These are phyloP conservation scores for Borostomias antarcticus DNA, from an alignment of 2,797 vertebrate species.

Conservation along the genomic window DNA sequence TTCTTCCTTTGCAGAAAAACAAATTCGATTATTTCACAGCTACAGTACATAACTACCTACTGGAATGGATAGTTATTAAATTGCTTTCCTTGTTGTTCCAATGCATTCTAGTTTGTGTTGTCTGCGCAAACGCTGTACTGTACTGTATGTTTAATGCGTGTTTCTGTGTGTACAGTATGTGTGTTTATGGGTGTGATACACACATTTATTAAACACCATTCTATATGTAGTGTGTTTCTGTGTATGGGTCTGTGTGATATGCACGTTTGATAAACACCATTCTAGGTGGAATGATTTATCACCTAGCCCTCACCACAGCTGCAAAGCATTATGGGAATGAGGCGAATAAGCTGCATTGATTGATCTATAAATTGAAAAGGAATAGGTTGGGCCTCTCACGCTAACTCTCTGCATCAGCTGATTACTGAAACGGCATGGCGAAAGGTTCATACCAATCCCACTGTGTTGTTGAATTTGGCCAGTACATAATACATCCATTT, in stretches of 20 bases:
- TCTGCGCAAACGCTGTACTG: too few relatives aligned
- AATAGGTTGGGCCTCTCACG: neutral
- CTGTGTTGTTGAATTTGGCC: neutral
- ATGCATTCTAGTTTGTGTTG: too few relatives aligned
- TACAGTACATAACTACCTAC: too few relatives aligned
- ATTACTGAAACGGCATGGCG: neutral
- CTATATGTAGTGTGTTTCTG: neutral
- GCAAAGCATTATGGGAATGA: slow-evolving; percentile 6
- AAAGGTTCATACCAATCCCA: neutral
- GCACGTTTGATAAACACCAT: neutral
- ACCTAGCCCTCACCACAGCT: neutral
- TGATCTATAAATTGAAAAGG: neutral
- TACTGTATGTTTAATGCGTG: neutral
- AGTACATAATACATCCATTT: neutral
- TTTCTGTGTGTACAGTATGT: neutral
- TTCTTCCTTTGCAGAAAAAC: neutral
- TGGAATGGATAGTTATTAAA: too few relatives aligned
- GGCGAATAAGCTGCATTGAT: neutral
- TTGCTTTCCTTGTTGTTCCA: neutral
- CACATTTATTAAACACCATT: too few relatives aligned
- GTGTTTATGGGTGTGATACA: neutral
- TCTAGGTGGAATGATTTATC: neutral
- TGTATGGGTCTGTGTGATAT: neutral
- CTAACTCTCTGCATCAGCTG: neutral
- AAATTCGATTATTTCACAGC: neutral